Evolutionary conservation across 37 sponge, comb jelly and placozoan species (phyloP).

Genomic region (Tethya wilhelma): DNA sequence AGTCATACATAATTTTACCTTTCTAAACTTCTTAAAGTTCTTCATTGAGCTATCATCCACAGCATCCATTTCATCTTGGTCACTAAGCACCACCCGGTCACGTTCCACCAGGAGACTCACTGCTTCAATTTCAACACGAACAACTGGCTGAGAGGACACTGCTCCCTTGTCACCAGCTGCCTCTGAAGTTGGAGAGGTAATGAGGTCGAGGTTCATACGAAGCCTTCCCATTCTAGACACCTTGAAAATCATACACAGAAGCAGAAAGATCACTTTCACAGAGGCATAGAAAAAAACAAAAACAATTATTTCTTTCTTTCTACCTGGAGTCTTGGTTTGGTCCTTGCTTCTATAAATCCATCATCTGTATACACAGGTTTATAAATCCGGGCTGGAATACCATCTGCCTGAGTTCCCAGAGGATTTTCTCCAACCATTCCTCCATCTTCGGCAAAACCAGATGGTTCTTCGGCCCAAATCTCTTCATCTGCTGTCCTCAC

Average conservation of each 20-base stretch:
- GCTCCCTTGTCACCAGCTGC: background rate
- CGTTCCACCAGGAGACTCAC: background rate
- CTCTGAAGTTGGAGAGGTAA: background rate
- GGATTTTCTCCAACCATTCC: slow-evolving; percentile 29
- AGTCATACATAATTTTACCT: slow-evolving; percentile 23
- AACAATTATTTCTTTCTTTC: background rate
- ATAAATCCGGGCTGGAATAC: background rate
- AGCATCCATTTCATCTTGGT: background rate
- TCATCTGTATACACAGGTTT: slow-evolving; percentile 32
- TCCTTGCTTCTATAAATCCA: slow-evolving; percentile 39
- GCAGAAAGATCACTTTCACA: background rate
- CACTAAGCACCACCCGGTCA: background rate
- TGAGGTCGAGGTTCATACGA: background rate
- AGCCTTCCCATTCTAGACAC: slow-evolving; percentile 1
- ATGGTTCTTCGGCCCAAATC: slow-evolving; percentile 30
- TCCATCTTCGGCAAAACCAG: background rate
- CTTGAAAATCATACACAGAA: background rate
- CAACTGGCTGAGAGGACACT: background rate
- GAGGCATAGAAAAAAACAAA: background rate
- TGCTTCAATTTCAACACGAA: background rate
- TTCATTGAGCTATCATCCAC: background rate
- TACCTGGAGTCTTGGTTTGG: slow-evolving; percentile 20
- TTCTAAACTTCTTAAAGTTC: slow-evolving; percentile 52
- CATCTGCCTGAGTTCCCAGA: background rate
- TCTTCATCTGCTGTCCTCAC: slow-evolving; percentile 13